A percentile compares a stretch with the other conserved stretches of the same genome.
phyloP scores from a whole-genome alignment of 1,140 invertebrate species.

The Calliphora vicina region DNA sequence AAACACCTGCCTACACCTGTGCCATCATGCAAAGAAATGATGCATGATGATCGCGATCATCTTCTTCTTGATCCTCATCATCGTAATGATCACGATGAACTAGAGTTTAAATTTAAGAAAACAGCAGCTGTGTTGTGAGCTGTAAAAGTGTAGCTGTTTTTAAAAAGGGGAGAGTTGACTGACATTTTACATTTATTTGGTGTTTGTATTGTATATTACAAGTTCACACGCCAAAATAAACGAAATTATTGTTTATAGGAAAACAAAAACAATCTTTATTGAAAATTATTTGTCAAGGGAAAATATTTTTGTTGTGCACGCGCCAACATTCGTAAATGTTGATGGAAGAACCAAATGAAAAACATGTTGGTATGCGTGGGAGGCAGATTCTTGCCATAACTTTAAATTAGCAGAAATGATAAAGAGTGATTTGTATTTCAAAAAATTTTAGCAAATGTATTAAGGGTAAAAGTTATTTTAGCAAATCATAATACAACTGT shows the following conservation, averaged over 20 bases:
- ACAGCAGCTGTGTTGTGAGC: neutral
- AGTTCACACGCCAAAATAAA: neutral
- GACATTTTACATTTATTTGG: no score
- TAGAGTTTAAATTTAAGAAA: neutral
- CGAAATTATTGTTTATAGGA: neutral
- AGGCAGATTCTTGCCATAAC: neutral
- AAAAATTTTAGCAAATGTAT: no score
- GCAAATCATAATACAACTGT: no score
- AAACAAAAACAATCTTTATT: neutral
- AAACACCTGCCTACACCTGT: conserved; percentile 32
- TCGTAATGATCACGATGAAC: neutral
- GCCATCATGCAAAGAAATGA: conserved; percentile 10
- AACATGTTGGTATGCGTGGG: neutral
- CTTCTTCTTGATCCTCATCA: neutral
- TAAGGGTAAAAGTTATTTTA: no score
- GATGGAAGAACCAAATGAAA: neutral
- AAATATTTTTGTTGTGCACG: neutral
- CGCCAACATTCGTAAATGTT: neutral
- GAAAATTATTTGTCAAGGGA: neutral
- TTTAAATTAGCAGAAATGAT: no score
- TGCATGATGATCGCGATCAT: neutral
- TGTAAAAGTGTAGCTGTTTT: neutral
- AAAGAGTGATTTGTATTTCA: no score
- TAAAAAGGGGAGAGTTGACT: no score
- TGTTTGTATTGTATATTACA: neutral